phyloP scores from a whole-genome alignment of 1,140 invertebrate species.

The Andrena cerasifolii region DNA sequence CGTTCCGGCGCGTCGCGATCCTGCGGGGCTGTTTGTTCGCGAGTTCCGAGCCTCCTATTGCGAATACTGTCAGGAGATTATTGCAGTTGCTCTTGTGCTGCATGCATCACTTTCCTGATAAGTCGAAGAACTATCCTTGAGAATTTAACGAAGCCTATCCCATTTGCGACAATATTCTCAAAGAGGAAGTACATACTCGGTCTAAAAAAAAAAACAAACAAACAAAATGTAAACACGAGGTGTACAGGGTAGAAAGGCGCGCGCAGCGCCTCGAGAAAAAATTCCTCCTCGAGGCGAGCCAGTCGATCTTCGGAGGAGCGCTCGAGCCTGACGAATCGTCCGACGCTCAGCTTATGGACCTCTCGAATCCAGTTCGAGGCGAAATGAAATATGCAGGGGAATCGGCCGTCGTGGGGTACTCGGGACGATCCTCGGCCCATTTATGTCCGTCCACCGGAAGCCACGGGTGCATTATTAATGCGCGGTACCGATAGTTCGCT shows the following conservation, averaged over 20 bases:
- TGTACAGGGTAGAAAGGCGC: not conserved
- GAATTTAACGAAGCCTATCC: too few species aligned
- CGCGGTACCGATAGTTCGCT: conserved; percentile 76
- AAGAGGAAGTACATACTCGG: too few species aligned
- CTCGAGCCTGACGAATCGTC: conserved; percentile 40
- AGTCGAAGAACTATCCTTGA: too few species aligned
- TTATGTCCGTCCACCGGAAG: conserved; percentile 72
- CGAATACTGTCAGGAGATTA: too few species aligned
- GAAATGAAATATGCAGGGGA: conserved; percentile 65
- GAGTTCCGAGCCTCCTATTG: too few species aligned
- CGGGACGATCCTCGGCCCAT: conserved; percentile 68
- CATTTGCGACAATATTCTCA: too few species aligned
- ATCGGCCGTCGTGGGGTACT: conserved; percentile 50
- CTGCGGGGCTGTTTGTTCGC: not conserved
- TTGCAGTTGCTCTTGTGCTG: not conserved
- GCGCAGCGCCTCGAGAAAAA: not conserved
- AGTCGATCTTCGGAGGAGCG: conserved; percentile 2
- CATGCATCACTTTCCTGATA: too few species aligned
- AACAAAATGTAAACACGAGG: not conserved
- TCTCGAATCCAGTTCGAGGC: conserved; percentile 65
- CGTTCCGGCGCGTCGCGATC: not conserved
- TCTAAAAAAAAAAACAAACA: too few species aligned
- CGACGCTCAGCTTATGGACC: conserved; percentile 51
- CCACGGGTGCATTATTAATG: conserved; percentile 80
- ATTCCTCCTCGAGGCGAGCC: not conserved